Evolutionary conservation across 2,113 vertebrate species (phyloP), one percentile per base, ranked within the genome.

Genomic region (Alethe diademata): DNA sequence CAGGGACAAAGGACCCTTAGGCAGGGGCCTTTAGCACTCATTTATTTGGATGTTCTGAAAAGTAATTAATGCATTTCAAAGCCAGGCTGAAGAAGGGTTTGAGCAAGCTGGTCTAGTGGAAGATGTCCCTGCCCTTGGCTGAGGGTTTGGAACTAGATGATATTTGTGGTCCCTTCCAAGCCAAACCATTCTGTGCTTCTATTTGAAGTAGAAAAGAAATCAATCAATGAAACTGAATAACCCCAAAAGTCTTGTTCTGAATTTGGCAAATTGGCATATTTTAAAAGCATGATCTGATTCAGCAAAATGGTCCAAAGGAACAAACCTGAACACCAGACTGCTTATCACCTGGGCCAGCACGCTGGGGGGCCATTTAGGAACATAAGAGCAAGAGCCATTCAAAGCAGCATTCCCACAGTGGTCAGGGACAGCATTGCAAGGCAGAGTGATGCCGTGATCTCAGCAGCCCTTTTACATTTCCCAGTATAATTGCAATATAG

Each of bases 301-400:
- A 66, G 56, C 40, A 45, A 61, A 70, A 69, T 4, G 11, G 28
- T 58, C 45, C 64, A 56, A 67, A 65, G 54, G 50, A 57, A 40
- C 14, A 54, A 70, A 85, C 54, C 24, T 29, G 33, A 73, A 65
- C 11, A 19, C 11, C 4, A 4, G 54, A 14, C 53, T 69, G 61
- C 29, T 64, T 14, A 1, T 48, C 43, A 28, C 31, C 28, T 36
- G 38, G 3, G 7, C 24, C 16, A 56, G 26, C 3, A 0, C 5
- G 73, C 60, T 36, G 28, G 4, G 17, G 13, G 48, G 19, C 24
- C 70, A 31, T 17, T 72, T 4, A 40, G 54, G 71, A 25, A 45
- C 13, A 0, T 10, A 67, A 60, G 18, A 67, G 19, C 24, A 9
- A 53, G 38, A 12, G 29, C 29, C 45, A 64, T 14, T 40, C 8